Base-by-base conservation (phyloP, 2,888 invertebrate species). In the Nymphalis c-album region DNA sequence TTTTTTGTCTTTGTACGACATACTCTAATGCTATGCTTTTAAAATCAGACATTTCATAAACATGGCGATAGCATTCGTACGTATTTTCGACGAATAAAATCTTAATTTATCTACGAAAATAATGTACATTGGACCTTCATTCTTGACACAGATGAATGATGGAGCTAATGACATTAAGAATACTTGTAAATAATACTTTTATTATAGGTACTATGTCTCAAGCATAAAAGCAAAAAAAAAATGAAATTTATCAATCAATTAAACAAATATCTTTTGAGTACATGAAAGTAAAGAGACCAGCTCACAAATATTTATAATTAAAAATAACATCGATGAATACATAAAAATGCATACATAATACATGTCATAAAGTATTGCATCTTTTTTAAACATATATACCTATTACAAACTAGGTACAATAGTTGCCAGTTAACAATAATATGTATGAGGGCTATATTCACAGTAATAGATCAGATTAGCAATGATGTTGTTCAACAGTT, bases 231-330 rank as follows among this genome's bases (percentile, higher is more conserved):
- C 53, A 80, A 77, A 75, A 79, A 85, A 84, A 83, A 85, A 80
- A 80, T 78, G 83, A 85, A 80, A 80, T 78, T 77, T 82, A 79
- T 77, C 73, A 78, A 80, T 79, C 80, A 82, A 79, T 75, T 71
- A 74, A 77, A 76, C 71, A 82, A 86, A 87, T 87, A 88, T 86
- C 83, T 83, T 88, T 86, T 87, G 90, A 90, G 91, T 90, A 91
- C 89, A 87, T 82, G 84, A 85, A 84, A 84, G 76, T 84, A 80
- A 80, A 87, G 91, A 91, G 91, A 89, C 91, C 91, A 91, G 91
- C 91, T 91, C 91, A 76, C 85, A 84, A 84, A 76, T 78, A 77
- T 71, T 71, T 67, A 81, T 78, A 83, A 70, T 77, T 80, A 80
- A 82, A 78, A 78, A 75, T 76, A 79, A 79, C 69, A 80, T 79